These are phyloP conservation scores for Simalia tracyae DNA, from an alignment of 2,797 vertebrate genomes.

Conservation along the genomic window DNA sequence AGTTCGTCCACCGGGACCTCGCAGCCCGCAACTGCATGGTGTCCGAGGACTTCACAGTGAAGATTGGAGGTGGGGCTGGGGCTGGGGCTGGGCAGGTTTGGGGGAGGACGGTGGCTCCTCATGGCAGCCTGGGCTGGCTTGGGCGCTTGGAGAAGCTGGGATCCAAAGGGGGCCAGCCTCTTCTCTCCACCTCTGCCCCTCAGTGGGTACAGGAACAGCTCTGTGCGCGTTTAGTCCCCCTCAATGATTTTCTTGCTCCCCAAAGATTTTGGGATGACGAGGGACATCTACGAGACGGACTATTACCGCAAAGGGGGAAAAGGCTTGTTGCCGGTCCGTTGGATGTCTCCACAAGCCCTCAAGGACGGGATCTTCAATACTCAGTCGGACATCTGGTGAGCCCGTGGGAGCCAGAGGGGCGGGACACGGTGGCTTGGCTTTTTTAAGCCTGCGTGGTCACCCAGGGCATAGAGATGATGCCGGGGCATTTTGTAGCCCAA, in stretches of 20 bases:
- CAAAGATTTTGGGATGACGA: constrained; percentile 80
- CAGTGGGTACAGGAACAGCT: neutral
- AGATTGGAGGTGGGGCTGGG: constrained; percentile 74
- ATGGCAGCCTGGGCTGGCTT: neutral
- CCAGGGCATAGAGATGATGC: neutral
- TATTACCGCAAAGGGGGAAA: constrained; percentile 82
- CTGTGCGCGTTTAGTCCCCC: neutral
- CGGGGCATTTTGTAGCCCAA: neutral
- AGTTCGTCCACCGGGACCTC: constrained; percentile 81
- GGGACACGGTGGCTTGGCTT: neutral
- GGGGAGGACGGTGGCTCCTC: neutral
- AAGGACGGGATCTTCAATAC: constrained; percentile 82
- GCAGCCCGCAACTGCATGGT: constrained; percentile 84
- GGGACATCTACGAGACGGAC: constrained; percentile 82
- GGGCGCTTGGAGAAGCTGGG: neutral
- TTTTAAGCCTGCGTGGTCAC: neutral
- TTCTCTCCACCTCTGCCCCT: neutral
- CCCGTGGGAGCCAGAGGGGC: neutral
- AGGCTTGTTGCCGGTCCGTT: constrained; percentile 78
- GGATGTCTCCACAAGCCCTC: constrained; percentile 81
- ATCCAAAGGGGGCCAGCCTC: neutral
- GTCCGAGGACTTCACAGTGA: constrained; percentile 79
- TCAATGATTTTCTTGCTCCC: neutral
- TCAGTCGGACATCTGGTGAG: constrained; percentile 78
- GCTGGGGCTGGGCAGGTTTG: no score